These are phyloP conservation scores for Achatina immaculata DNA, from an alignment of 1,140 invertebrate species.

Conservation along the genomic window DNA sequence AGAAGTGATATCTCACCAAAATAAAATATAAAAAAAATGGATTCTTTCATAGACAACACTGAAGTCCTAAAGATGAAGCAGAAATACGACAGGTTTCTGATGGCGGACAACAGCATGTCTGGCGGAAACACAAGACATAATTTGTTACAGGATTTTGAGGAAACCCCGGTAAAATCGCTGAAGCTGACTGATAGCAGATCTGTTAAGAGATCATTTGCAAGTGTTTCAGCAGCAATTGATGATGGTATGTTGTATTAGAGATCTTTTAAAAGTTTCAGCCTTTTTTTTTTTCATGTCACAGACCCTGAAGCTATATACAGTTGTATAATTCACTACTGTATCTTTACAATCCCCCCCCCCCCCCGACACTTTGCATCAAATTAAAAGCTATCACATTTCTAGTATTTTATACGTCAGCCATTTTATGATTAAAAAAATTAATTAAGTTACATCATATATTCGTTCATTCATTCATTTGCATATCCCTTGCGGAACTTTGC, in stretches of 20 bases:
- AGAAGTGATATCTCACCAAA: too few species aligned
- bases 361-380: neutral
- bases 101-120: neutral
- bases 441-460: too few species aligned
- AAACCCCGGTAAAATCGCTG: neutral
- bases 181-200: neutral
- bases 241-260: neutral
- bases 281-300: neutral
- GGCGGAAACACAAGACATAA: constrained; percentile 18
- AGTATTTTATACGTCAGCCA: neutral
- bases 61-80: constrained; percentile 13
- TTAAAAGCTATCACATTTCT: neutral
- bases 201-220: neutral
- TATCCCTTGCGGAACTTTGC: too few species aligned
- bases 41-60: neutral
- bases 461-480: too few species aligned
- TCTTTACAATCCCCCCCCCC: neutral
- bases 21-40: too few species aligned
- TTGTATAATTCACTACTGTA: neutral
- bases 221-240: too few species aligned
- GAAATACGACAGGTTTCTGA: constrained; percentile 1
- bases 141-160: constrained; percentile 20
- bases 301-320: neutral
- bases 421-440: neutral
- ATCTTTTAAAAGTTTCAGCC: neutral